These are phyloP conservation scores for Meloidogyne exigua DNA, from an alignment of 1,140 invertebrate genomes.

Conservation along the genomic window DNA sequence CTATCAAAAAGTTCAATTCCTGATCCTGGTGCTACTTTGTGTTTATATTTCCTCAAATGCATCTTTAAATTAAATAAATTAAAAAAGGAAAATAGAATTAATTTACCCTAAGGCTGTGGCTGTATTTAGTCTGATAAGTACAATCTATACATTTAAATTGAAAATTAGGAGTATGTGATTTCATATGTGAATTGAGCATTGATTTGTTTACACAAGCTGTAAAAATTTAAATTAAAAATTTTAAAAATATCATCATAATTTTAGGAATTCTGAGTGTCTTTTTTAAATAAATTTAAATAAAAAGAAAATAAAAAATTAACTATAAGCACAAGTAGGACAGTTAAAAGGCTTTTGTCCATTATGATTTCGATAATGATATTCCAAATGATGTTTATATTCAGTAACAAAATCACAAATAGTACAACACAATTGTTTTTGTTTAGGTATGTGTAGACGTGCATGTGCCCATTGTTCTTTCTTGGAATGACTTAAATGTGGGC, in stretches of 20 bases:
- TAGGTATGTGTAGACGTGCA: constrained; percentile 79
- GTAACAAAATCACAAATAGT: constrained; percentile 92
- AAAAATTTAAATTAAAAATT: neutral
- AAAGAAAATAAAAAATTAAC: neutral
- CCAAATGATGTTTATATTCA: constrained; percentile 95
- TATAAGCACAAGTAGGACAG: constrained; percentile 69
- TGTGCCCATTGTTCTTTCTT: constrained; percentile 93
- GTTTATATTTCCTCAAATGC: constrained; percentile 85
- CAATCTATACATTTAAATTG: constrained; percentile 92
- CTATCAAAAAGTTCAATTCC: constrained; percentile 65
- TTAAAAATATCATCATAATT: too few species aligned
- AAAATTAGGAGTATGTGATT: constrained; percentile 93
- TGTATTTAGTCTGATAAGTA: constrained; percentile 96
- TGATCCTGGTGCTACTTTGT: constrained; percentile 82
- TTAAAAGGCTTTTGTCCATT: constrained; percentile 92
- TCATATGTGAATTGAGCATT: constrained; percentile 97
- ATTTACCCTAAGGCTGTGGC: constrained; percentile 87
- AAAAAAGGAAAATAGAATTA: neutral
- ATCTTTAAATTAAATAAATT: constrained; percentile 66
- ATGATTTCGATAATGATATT: constrained; percentile 94
- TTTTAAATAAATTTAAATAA: too few species aligned
- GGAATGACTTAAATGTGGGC: constrained; percentile 74
- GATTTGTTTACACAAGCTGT: constrained; percentile 94
- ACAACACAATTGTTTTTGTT: constrained; percentile 85
- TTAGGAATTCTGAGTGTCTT: too few species aligned